Evolutionary conservation across 2,113 vertebrate species (phyloP), one percentile per base, ranked within the genome.

Genomic region (Nycticryphes semicollaris): DNA sequence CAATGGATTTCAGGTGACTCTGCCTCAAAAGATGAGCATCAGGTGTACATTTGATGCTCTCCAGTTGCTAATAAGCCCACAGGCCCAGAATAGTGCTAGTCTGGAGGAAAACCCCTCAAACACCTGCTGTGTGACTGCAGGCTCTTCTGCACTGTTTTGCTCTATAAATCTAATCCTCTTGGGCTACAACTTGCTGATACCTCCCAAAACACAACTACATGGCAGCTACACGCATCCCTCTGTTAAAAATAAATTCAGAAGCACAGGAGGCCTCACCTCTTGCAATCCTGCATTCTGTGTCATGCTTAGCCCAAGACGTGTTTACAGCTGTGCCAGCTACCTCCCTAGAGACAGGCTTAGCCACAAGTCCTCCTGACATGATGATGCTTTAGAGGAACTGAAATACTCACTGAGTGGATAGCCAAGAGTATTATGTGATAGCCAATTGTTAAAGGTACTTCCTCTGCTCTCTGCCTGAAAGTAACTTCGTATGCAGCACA

Each of bases 221-320:
- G 13, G 35, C 30, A 69, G 10, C 10, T 57, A 6, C 16, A 18
- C 45, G 30, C 15, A 24, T 54, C 7, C 39, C 3, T 18, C 19
- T 11, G 13, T 43, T 43, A 39, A 69, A 76, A 62, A 19, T 3
- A 48, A 69, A 13, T 25, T 80, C 14, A n/a, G 28, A 37, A 69
- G 14, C 1, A 0, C 4, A 24, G 12, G 30, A 45, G 10, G 28
- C 7, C 33, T n/a, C 20, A 27, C 2, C 15, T 69, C 33, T 31
- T 30, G 7, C 51, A 53, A 4, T 31, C 19, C 17, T 45, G 21
- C 57, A 6, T 47, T 47, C 15, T 17, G 14, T 41, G 14, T 12
- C 25, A 11, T 18, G 11, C 22, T 48, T 33, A 50, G 41, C 17
- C n/a, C 0, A 2, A 47, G 31, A 3, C 0, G 0, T 2, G 0